A percentile compares a stretch with the other conserved stretches of the same genome.
phyloP scores from a whole-genome alignment of 2,888 invertebrate species.

The Elmis aenea region DNA sequence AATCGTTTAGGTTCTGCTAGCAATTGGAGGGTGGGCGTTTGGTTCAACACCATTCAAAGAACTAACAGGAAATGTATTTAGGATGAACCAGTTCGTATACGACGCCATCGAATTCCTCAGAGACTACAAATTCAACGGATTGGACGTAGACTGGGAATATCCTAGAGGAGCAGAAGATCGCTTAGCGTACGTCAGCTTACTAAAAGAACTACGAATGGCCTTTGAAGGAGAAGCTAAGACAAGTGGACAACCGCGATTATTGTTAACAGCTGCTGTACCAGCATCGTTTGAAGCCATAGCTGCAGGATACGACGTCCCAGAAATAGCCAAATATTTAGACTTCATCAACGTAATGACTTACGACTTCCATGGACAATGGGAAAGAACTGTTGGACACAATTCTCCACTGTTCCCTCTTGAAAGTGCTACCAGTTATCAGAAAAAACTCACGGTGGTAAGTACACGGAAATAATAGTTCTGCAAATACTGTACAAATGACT shows the following conservation, averaged over 20 bases:
- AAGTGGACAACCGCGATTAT: conserved; percentile 68
- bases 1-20: conserved; percentile 68
- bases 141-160: conserved; percentile 94
- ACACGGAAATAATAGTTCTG: too few relatives aligned
- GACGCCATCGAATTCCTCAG: conserved; percentile 90
- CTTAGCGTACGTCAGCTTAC: conserved; percentile 74
- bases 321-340: conserved; percentile 89
- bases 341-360: conserved; percentile 95
- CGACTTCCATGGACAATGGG: conserved; percentile 95
- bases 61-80: conserved; percentile 82
- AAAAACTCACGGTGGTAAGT: conserved; percentile 84
- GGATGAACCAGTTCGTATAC: conserved; percentile 94
- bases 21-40: conserved; percentile 95
- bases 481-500: neutral
- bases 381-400: conserved; percentile 88
- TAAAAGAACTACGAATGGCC: conserved; percentile 82
- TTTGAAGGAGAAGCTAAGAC: conserved; percentile 91
- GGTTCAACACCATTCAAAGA: conserved; percentile 94
- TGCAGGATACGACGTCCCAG: conserved; percentile 89
- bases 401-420: conserved; percentile 85
- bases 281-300: conserved; percentile 91
- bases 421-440: conserved; percentile 85
- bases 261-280: conserved; percentile 79
- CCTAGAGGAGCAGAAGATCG: conserved; percentile 86
- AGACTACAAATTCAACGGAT: conserved; percentile 85